phyloP scores from a whole-genome alignment of 2,113 vertebrate genomes.

The Morone chrysops region DNA sequence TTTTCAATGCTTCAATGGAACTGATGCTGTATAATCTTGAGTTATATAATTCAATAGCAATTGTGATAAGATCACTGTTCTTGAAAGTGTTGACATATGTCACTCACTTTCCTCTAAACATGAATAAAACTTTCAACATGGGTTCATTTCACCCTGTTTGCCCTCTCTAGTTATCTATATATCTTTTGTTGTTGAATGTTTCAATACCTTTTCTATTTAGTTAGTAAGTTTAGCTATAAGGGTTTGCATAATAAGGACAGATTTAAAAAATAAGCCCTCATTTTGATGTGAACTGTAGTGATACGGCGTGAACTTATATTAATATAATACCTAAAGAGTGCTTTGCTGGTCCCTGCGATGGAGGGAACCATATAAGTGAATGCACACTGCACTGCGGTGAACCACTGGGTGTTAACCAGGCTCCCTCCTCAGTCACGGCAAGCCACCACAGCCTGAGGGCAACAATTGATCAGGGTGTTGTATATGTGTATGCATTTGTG shows the following conservation, averaged over 20 bases:
- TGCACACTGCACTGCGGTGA: constrained; percentile 72
- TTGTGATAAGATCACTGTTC: constrained; percentile 61
- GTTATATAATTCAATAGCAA: constrained; percentile 44
- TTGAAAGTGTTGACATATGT: constrained; percentile 44
- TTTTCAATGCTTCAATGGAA: constrained; percentile 55
- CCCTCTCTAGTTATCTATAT: neutral
- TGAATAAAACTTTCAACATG: constrained; percentile 70
- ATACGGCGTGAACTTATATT: neutral
- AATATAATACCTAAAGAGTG: neutral
- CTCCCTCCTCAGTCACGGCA: constrained; percentile 67
- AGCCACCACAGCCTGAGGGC: constrained; percentile 73
- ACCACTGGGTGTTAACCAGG: constrained; percentile 68
- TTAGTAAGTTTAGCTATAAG: neutral
- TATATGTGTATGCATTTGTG: constrained; percentile 35
- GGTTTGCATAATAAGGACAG: neutral
- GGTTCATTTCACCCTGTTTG: constrained; percentile 15
- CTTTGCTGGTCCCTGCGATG: constrained; percentile 22
- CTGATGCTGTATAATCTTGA: constrained; percentile 53
- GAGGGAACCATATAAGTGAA: constrained; percentile 33
- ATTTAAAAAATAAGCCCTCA: neutral
- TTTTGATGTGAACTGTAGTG: neutral
- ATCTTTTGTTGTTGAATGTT: neutral
- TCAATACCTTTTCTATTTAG: neutral
- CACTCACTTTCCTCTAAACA: constrained; percentile 43
- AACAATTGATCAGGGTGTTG: constrained; percentile 71